Evolutionary conservation across 2,797 vertebrate species (phyloP).

Genomic region (Macropus fuliginosus): DNA sequence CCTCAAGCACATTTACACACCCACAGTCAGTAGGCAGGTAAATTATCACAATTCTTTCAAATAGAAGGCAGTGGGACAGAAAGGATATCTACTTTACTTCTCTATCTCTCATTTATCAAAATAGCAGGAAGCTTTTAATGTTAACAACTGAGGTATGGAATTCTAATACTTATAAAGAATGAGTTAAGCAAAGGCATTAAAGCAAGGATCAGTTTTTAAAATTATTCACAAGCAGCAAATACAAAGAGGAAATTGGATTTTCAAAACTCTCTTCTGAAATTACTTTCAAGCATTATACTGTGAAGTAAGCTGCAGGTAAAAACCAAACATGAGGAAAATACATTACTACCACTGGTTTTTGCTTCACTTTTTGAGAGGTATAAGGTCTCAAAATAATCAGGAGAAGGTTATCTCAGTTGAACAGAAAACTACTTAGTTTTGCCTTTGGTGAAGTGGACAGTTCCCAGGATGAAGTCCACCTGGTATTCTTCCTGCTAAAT

Average conservation of each 20-base stretch:
- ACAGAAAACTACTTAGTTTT: not conserved
- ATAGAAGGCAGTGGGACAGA: not conserved
- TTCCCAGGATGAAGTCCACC: not conserved
- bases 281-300: not conserved
- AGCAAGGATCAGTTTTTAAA: not conserved
- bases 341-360: not conserved
- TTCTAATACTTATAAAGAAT: not conserved
- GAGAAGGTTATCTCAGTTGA: not conserved
- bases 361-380: not conserved
- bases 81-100: not conserved
- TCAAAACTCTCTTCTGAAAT: not conserved
- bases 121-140: not conserved
- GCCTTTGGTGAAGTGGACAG: not conserved
- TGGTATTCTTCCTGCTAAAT: not conserved
- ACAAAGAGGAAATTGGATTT: not conserved
- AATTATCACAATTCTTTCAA: not conserved
- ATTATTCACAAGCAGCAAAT: not conserved
- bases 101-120: not conserved
- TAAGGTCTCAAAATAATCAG: constrained; percentile 24
- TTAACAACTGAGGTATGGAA: not conserved
- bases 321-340: not conserved
- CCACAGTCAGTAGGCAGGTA: rapidly evolving
- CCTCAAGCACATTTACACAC: not conserved
- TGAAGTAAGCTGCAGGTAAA: not conserved
- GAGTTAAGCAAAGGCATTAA: not conserved